These are phyloP conservation scores for Epirrhoe alternata DNA, from an alignment of 2,888 invertebrate genomes.

Conservation along the genomic window DNA sequence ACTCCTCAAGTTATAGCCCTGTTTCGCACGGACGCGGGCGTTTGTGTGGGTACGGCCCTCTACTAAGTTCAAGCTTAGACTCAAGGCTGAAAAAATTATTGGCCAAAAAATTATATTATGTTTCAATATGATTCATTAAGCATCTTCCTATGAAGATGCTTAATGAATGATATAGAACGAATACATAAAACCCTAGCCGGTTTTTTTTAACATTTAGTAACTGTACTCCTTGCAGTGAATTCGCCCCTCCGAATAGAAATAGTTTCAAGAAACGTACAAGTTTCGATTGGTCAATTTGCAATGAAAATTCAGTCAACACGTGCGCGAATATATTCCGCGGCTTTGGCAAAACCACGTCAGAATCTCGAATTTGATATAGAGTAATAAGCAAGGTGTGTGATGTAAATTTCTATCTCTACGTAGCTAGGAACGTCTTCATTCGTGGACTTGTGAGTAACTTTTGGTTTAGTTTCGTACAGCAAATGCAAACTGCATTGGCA, in stretches of 20 bases:
- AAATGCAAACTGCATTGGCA: too few species aligned
- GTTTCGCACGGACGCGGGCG: too few species aligned
- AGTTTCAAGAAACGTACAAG: constrained; percentile 38
- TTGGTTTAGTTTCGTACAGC: too few species aligned
- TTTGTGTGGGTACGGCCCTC: too few species aligned
- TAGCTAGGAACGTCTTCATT: too few species aligned
- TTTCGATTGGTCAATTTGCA: constrained; percentile 50
- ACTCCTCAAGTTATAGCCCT: too few species aligned
- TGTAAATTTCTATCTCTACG: not conserved
- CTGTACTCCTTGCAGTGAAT: constrained; percentile 12
- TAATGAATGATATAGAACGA: too few species aligned
- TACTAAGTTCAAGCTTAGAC: too few species aligned
- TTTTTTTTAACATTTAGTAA: not conserved
- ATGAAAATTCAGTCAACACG: constrained; percentile 46
- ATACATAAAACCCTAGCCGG: too few species aligned
- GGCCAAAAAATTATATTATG: not conserved
- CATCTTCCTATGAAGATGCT: too few species aligned
- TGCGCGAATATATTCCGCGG: constrained; percentile 38
- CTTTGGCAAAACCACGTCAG: constrained; percentile 23
- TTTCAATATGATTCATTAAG: too few species aligned
- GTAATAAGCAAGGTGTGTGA: not conserved
- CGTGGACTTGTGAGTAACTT: too few species aligned
- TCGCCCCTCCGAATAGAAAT: constrained; percentile 34
- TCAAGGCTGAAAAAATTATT: not conserved
- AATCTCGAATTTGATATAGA: constrained; percentile 16